Evolutionary conservation across 1,140 invertebrate genomes (phyloP).

Genomic region (Drosophila pseudoobscura): DNA sequence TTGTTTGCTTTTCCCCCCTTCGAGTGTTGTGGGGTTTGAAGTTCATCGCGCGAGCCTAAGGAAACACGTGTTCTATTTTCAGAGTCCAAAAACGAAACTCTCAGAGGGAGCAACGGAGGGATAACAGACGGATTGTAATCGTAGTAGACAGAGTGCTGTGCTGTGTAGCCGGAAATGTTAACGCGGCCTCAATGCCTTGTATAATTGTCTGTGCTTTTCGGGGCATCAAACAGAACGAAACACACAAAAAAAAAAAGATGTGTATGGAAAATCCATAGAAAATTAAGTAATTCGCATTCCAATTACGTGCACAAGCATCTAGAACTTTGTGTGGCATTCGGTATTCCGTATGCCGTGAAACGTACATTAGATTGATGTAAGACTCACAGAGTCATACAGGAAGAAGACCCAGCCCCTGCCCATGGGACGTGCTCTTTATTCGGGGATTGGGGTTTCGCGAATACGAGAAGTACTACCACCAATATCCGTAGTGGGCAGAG

Average conservation of each 20-base stretch:
- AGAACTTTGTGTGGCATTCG: conserved; percentile 37
- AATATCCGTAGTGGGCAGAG: not conserved
- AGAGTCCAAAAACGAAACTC: too few species aligned
- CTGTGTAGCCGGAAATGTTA: conserved; percentile 61
- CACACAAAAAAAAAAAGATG: conserved; percentile 18
- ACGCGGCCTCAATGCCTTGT: conserved; percentile 59
- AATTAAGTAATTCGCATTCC: conserved; percentile 76
- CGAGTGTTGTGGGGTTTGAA: conserved; percentile 6
- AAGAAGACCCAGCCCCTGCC: conserved; percentile 49
- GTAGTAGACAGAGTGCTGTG: not conserved
- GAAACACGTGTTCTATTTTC: conserved; percentile 34
- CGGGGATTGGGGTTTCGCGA: not conserved
- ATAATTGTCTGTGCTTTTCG: conserved; percentile 52
- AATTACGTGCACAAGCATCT: conserved; percentile 62
- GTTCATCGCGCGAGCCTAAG: not conserved
- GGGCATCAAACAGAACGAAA: conserved; percentile 22
- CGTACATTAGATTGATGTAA: conserved; percentile 63
- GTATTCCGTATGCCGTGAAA: conserved; percentile 19
- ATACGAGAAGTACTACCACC: not conserved
- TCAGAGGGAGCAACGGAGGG: too few species aligned
- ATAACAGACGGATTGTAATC: too few species aligned
- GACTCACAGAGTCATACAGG: conserved; percentile 19
- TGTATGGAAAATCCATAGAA: conserved; percentile 59
- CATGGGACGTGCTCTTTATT: conserved; percentile 31
- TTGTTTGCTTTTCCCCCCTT: conserved; percentile 14